These are phyloP conservation scores for Stegophylla sp. DNA, from an alignment of 2,888 invertebrate species.

Conservation along the genomic window DNA sequence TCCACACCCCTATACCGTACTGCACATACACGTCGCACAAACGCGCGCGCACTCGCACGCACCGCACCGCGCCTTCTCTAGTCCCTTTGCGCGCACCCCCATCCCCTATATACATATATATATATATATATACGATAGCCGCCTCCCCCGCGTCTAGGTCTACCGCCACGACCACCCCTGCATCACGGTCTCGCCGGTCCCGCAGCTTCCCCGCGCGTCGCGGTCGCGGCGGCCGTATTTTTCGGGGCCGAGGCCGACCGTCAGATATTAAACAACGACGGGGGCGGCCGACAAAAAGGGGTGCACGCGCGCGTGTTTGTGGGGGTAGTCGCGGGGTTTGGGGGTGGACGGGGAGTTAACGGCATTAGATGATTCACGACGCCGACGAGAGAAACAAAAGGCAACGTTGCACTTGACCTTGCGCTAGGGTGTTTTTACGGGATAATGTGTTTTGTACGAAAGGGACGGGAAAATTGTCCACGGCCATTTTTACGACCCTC, in stretches of 20 bases:
- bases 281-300: neutral
- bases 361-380: slow-evolving; percentile 58
- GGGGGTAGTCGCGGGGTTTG: no score
- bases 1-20: slow-evolving; percentile 36
- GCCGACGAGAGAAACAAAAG: slow-evolving; percentile 42
- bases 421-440: neutral
- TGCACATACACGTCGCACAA: neutral
- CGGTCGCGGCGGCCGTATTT: slow-evolving; percentile 36
- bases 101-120: no score
- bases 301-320: neutral
- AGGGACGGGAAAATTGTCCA: slow-evolving; percentile 24
- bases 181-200: neutral
- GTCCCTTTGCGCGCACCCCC: slow-evolving; percentile 14
- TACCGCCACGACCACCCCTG: neutral
- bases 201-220: slow-evolving; percentile 45
- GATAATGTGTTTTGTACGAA: neutral
- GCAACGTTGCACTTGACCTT: slow-evolving; percentile 59
- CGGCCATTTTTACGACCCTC: slow-evolving; percentile 47
- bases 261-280: slow-evolving; percentile 48
- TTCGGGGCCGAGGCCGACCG: slow-evolving; percentile 41
- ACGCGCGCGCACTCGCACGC: no score
- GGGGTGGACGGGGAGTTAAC: slow-evolving; percentile 43
- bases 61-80: neutral
- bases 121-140: no score
- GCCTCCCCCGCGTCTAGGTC: slow-evolving; percentile 35